phyloP scores from a whole-genome alignment of 2,888 invertebrate species.

The Stenodera caucasica region DNA sequence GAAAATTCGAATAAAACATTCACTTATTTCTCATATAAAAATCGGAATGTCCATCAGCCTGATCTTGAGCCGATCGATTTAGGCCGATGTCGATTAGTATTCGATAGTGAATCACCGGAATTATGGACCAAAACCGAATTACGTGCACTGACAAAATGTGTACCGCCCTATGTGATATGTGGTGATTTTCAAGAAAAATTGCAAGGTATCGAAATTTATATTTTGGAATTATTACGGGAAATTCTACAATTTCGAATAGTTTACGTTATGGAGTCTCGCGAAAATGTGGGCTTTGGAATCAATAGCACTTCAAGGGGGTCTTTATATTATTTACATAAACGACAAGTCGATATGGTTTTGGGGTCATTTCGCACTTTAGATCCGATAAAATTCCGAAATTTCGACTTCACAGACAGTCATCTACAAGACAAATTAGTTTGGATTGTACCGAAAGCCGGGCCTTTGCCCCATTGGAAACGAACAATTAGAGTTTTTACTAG shows the following conservation, averaged over 20 bases:
- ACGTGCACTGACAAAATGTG: conserved; percentile 11
- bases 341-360: conserved; percentile 14
- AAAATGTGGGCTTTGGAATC: background rate
- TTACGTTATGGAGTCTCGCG: conserved; percentile 2
- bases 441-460: conserved; percentile 18
- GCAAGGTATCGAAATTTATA: conserved; percentile 12
- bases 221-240: conserved; percentile 9
- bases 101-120: conserved; percentile 7
- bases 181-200: background rate
- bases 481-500: conserved; percentile 9
- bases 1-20: conserved; percentile 1
- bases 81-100: conserved; percentile 3
- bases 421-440: conserved; percentile 18
- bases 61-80: conserved; percentile 2
- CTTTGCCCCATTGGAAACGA: conserved; percentile 15
- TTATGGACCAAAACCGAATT: conserved; percentile 16
- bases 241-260: conserved; percentile 10
- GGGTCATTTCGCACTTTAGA: conserved; percentile 21
- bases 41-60: conserved; percentile 5
- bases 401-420: conserved; percentile 18
- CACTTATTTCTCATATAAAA: conserved; percentile 15
- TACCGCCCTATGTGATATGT: conserved; percentile 15
- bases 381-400: conserved; percentile 12
- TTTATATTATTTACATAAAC: conserved; percentile 10
- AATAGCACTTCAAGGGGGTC: conserved; percentile 14